A percentile compares a stretch with the other conserved stretches of the same genome.
Conservation (phyloP, 2,888 invertebrate species). For the Synanthedon vespiformis region DNA sequence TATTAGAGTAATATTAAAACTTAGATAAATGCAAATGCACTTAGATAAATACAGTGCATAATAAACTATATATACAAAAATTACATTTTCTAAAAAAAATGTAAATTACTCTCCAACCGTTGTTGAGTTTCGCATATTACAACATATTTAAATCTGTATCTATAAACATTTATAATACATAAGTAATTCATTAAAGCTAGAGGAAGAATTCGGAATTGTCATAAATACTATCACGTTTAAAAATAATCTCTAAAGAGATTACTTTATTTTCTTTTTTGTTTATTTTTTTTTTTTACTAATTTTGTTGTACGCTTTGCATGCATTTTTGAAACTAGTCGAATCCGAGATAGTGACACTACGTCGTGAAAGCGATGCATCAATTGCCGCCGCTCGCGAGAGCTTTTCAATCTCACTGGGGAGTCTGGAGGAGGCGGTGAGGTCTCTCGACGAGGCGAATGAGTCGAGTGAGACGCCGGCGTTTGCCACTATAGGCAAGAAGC, state of each 20-base stretch:
- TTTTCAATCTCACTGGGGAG: slow-evolving; percentile 63
- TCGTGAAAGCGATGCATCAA: slow-evolving; percentile 63
- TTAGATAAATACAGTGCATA: too few species aligned
- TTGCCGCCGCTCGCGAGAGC: slow-evolving; percentile 52
- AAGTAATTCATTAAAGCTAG: too few species aligned
- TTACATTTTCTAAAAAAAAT: too few species aligned
- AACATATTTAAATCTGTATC: too few species aligned
- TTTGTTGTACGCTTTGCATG: slow-evolving; percentile 31
- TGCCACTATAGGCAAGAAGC: slow-evolving; percentile 62
- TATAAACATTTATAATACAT: too few species aligned
- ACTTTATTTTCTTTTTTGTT: slow-evolving; percentile 25
- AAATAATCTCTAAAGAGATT: not conserved
- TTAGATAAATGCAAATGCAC: too few species aligned
- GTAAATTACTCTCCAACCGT: too few species aligned
- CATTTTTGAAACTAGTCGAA: slow-evolving; percentile 25
- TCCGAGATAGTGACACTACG: slow-evolving; percentile 68
- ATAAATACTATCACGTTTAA: too few species aligned
- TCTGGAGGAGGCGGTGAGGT: slow-evolving; percentile 56
- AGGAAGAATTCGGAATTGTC: too few species aligned
- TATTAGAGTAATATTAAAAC: too few species aligned
- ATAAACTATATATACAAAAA: too few species aligned
- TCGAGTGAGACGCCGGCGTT: slow-evolving; percentile 45
- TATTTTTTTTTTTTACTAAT: slow-evolving; percentile 17
- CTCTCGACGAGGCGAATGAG: slow-evolving; percentile 52
- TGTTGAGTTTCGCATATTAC: too few species aligned